Conservation (phyloP, 2,797 vertebrate species). For the Pseudocheirus occidentalis region DNA sequence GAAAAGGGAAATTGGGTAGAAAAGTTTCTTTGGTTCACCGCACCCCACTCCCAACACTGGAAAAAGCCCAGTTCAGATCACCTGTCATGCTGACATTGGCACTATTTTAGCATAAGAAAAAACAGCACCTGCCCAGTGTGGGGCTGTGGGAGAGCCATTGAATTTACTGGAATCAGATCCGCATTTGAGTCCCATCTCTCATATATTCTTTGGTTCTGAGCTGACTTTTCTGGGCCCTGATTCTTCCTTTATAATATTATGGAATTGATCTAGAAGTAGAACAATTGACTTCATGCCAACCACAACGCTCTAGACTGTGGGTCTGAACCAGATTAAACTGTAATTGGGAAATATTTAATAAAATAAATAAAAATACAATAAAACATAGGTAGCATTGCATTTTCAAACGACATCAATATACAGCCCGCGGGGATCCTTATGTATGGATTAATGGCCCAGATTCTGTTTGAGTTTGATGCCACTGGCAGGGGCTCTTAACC, state of each 20-base stretch:
- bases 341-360: not conserved
- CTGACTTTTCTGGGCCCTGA: not conserved
- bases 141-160: not conserved
- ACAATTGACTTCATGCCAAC: not conserved
- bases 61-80: not conserved
- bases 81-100: not conserved
- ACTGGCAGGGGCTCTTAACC: not conserved
- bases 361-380: not conserved
- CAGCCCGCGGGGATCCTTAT: not conserved
- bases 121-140: constrained; percentile 28
- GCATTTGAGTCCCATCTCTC: constrained; percentile 4
- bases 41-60: not conserved
- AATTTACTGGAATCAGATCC: not conserved
- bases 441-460: not conserved
- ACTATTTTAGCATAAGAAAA: not conserved
- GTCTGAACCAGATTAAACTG: not conserved
- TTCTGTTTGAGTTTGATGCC: not conserved
- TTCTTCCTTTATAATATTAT: not conserved
- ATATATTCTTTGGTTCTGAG: not conserved
- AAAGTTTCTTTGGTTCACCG: not conserved
- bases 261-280: not conserved
- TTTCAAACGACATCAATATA: not conserved
- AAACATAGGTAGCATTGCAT: not conserved
- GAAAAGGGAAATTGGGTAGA: not conserved
- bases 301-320: not conserved